Evolutionary conservation across 2,797 vertebrate species (phyloP).

Genomic region (Melanotaenia parkinsoni): DNA sequence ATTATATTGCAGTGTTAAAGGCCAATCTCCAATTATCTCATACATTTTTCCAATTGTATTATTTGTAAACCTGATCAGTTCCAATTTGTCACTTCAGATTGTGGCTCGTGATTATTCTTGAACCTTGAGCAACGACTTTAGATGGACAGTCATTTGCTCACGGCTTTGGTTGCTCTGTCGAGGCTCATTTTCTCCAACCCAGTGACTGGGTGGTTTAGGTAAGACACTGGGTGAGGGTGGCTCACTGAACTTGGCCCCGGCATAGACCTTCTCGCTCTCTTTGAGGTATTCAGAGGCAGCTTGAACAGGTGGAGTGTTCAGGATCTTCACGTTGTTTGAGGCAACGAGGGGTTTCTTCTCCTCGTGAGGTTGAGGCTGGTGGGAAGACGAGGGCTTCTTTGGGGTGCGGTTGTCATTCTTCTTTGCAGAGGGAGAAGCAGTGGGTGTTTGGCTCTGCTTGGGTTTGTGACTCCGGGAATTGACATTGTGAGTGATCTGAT

Average conservation of each 20-base stretch:
- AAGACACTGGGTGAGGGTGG: slow-evolving; percentile 94
- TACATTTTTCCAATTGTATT: slow-evolving; percentile 16
- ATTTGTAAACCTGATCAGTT: background rate
- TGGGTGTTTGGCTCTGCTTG: slow-evolving; percentile 47
- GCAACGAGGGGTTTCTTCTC: slow-evolving; percentile 84
- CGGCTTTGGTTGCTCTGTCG: slow-evolving; percentile 83
- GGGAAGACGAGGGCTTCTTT: slow-evolving; percentile 69
- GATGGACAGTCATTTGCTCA: slow-evolving; percentile 91
- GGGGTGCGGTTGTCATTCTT: slow-evolving; percentile 81
- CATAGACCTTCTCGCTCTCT: slow-evolving; percentile 88
- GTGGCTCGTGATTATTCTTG: slow-evolving; percentile 72
- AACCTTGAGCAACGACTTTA: slow-evolving; percentile 95
- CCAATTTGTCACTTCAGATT: background rate
- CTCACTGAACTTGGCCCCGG: slow-evolving; percentile 95
- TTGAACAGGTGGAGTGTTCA: slow-evolving; percentile 66
- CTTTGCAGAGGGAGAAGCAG: slow-evolving; percentile 73
- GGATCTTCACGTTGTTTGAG: slow-evolving; percentile 78
- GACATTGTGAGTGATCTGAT: slow-evolving; percentile 41
- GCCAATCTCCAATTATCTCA: slow-evolving; percentile 24
- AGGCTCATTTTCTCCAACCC: slow-evolving; percentile 85
- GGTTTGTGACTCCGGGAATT: slow-evolving; percentile 46
- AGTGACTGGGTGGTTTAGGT: slow-evolving; percentile 95
- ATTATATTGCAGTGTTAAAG: slow-evolving; percentile 79
- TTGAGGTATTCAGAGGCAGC: slow-evolving; percentile 79
- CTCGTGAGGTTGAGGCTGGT: slow-evolving; percentile 69